Conservation (phyloP, 1,140 invertebrate genomes). For the Formica selysi region DNA sequence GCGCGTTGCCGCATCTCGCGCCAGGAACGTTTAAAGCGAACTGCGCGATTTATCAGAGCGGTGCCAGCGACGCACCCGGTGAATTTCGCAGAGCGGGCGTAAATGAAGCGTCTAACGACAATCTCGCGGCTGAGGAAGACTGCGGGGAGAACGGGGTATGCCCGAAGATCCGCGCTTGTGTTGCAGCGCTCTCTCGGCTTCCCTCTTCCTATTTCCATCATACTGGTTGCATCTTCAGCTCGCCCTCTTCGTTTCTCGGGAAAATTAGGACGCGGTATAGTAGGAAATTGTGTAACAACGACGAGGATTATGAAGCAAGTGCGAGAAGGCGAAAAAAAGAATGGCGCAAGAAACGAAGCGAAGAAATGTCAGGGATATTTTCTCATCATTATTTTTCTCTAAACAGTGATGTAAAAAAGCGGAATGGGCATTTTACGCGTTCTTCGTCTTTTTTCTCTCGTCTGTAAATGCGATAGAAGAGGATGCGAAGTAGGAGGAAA, state of each 20-base stretch:
- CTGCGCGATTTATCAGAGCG: constrained; percentile 70
- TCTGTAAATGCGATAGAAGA: neutral
- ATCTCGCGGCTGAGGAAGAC: constrained; percentile 70
- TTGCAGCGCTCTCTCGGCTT: constrained; percentile 30
- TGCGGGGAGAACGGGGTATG: constrained; percentile 7
- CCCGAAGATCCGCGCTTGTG: neutral
- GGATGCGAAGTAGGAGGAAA: neutral
- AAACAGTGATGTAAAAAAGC: constrained; percentile 43
- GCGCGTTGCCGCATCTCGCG: constrained; percentile 38
- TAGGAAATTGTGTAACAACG: constrained; percentile 38
- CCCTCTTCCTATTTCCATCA: constrained; percentile 37
- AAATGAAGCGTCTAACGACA: constrained; percentile 79
- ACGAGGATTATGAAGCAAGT: constrained; percentile 29
- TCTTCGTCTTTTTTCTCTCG: neutral
- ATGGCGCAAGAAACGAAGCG: neutral
- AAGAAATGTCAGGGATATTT: constrained; percentile 15
- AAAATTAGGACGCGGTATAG: constrained; percentile 4
- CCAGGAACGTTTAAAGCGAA: constrained; percentile 67
- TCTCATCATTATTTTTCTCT: constrained; percentile 63
- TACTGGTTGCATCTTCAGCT: constrained; percentile 5
- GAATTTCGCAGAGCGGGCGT: constrained; percentile 72
- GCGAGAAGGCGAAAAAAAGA: neutral
- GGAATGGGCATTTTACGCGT: constrained; percentile 64
- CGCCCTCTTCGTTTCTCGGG: constrained; percentile 20
- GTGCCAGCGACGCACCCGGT: constrained; percentile 58